Base-by-base conservation (phyloP, 1,140 invertebrate genomes). In the Parasteatoda tepidariorum region DNA sequence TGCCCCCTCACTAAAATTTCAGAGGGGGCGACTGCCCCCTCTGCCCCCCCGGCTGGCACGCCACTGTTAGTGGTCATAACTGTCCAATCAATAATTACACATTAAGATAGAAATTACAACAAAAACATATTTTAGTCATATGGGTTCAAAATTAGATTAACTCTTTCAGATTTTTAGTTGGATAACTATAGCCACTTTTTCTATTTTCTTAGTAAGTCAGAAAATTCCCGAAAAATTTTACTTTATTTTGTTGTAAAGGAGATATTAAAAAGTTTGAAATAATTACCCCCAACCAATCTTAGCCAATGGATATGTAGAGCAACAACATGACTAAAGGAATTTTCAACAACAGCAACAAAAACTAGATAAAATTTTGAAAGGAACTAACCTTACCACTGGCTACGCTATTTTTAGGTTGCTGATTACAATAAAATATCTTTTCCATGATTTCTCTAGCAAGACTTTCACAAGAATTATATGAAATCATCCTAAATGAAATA, bases 391-490 rank as follows among this genome's bases (percentile, higher is more conserved):
- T 68, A 57, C 30, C 75, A 13, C 54, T 26, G 11, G 41, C 61
- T n/a, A 75, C 57, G 66, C 70, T 83, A 57, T 75, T 83, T 67
- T 67, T 55, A 13, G 55, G 57, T 55, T 74, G 68, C n/a, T 83
- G 68, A 67, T 74, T 83, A 6, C 81, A 34, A 55, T 66, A 55
- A 28, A 62, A 66, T 24, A 83, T 83, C 28, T 73, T 55, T 67
- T 83, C 81, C 81, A 83, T 83, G 38, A 83, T 61, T 26, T 83
- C 81, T 75, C 59, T 34, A 1, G 24, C 81, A 9, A 74, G n/a
- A 30, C 6, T 26, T 59, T 83, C 81, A 67, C 81, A 74, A n/a
- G 68, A 26, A 34, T 83, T 48, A 75, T 74, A 83, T 11, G 59
- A 59, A 24, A 34, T 57, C 68, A 83, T 67, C 81, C 81, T 83